These are phyloP conservation scores for Solenodon paradoxus DNA, from an alignment of 2,113 vertebrate genomes.

Conservation along the genomic window DNA sequence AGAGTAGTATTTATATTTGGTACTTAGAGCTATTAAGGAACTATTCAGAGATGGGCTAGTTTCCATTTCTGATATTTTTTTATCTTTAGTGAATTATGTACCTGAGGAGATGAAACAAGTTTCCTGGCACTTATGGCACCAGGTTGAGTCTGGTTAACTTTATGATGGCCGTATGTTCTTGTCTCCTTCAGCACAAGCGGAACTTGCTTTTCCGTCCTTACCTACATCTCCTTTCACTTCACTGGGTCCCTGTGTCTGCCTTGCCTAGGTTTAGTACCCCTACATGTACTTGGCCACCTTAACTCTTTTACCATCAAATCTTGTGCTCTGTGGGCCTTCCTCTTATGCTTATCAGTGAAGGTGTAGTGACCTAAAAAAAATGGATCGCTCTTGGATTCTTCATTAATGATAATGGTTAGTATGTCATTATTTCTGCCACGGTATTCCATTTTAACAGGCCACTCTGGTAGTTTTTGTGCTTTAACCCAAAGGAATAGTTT, in stretches of 20 bases:
- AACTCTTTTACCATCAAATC: not conserved
- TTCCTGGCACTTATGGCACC: not conserved
- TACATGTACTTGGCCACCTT: not conserved
- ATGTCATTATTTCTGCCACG: not conserved
- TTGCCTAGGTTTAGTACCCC: not conserved
- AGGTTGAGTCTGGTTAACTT: not conserved
- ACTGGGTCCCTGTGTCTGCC: not conserved
- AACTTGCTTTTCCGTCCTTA: not conserved
- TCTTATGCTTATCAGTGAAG: not conserved
- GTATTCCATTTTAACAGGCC: slow-evolving; percentile 27
- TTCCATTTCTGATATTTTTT: not conserved
- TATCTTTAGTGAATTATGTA: not conserved
- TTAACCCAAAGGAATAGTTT: not conserved
- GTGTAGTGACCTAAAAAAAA: slow-evolving; percentile 16
- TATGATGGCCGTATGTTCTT: not conserved
- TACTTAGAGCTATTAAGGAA: not conserved
- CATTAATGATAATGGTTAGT: not conserved
- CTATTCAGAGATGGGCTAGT: not conserved
- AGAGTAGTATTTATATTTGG: not conserved
- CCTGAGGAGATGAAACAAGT: not conserved
- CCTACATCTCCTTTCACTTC: not conserved
- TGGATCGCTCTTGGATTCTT: not conserved
- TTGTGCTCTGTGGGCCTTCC: not conserved
- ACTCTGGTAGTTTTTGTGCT: not conserved
- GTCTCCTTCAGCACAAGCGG: not conserved